phyloP scores from a whole-genome alignment of 2,888 invertebrate species.

The Polyommatus iphigenia region DNA sequence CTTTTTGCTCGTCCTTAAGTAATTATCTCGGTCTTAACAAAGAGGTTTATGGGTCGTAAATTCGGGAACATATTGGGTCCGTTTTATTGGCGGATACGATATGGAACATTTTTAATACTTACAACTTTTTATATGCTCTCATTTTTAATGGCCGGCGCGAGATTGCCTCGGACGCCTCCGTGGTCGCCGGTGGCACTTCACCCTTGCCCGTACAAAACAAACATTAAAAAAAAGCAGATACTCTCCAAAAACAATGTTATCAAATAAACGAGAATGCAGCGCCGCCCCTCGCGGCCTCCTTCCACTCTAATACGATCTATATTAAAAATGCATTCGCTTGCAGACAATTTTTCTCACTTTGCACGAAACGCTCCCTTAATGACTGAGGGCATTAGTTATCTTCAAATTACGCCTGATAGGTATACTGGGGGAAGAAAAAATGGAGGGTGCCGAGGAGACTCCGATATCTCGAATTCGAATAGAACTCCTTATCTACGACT shows the following conservation, averaged over 20 bases:
- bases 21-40: constrained; percentile 29
- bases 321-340: constrained; percentile 72
- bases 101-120: constrained; percentile 23
- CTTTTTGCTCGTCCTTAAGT: constrained; percentile 16
- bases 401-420: constrained; percentile 71
- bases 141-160: constrained; percentile 5
- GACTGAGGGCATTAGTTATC: constrained; percentile 75
- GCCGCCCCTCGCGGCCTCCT: too few species aligned
- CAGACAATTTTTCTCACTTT: constrained; percentile 52
- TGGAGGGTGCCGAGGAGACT: constrained; percentile 65
- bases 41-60: constrained; percentile 30
- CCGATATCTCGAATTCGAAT: constrained; percentile 73
- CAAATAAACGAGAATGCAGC: constrained; percentile 7
- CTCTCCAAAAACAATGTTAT: not conserved
- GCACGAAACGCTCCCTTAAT: constrained; percentile 61
- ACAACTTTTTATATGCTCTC: constrained; percentile 24
- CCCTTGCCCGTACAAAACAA: not conserved
- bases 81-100: constrained; percentile 21
- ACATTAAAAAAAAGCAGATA: not conserved
- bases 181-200: not conserved
- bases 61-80: constrained; percentile 20
- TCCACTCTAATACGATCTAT: constrained; percentile 39
- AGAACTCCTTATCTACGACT: constrained; percentile 66
- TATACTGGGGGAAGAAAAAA: constrained; percentile 57
- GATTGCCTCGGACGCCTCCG: constrained; percentile 10